Evolutionary conservation across 2,797 vertebrate species (phyloP), one percentile per base, ranked within the genome.

Genomic region (Myotis pilosus): DNA sequence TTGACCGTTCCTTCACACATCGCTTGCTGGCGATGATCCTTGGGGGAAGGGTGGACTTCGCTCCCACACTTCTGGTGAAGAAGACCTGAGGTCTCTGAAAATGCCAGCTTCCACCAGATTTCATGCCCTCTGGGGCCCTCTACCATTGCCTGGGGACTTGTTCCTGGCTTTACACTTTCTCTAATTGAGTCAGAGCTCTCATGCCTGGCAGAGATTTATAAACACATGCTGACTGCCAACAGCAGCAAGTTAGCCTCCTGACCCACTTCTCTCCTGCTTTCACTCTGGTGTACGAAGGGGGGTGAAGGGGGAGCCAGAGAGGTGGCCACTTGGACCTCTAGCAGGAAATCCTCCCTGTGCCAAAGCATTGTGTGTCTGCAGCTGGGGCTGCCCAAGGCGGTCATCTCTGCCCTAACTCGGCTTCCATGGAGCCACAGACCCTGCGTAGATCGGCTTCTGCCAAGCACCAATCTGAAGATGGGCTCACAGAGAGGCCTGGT

Each of bases 201-300:
- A 23, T 49, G 55, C 80, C 17, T 51, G 86, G 82, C 84, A 92
- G 44, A 55, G 83, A 92, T 95, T 92, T 91, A 89, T 96, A 97
- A 97, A 94, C 93, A 91, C 68, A 82, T 16, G 33, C 75, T 78
- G 87, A 57, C 87, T 93, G 94, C 95, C 94, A 91, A 30, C 83
- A 93, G 88, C 44, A 2, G 78, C 81, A 80, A 62, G 78, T 91
- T 96, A 95, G 85, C 96, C 93, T 96, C 87, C 95, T 95, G 95
- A 95, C 94, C 95, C 72, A 95, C 91, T 95, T 97, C 95, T 96
- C 91, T 94, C 60, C 60, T 84, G 53, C 87, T 96, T 93, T 94
- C 66, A 51, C 84, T 95, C 72, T 91, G 76, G 75, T 68, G 16
- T 74, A 41, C 16, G 33, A 81, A 66, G 9, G 8, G 71, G 82